These are phyloP conservation scores for Polyommatus iphigenia DNA, from an alignment of 2,888 invertebrate genomes.

Conservation along the genomic window DNA sequence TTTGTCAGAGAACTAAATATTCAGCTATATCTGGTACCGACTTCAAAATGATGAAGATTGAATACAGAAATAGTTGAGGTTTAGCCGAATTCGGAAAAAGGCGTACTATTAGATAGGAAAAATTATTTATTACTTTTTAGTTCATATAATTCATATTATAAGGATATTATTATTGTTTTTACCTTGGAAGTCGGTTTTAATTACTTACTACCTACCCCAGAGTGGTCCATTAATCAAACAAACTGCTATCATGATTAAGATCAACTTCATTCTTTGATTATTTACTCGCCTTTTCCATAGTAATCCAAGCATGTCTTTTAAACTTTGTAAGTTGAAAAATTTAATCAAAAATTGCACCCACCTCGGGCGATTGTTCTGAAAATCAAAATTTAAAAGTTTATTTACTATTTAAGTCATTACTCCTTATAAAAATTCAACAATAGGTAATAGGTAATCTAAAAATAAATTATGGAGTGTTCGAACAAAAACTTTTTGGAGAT, in stretches of 20 bases:
- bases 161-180: no score
- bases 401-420: no score
- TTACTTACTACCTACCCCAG: conserved; percentile 60
- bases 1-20: no score
- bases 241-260: conserved; percentile 60
- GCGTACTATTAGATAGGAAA: no score
- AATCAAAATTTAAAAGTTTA: conserved; percentile 36
- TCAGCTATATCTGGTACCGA: no score
- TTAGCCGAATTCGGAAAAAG: no score
- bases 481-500: background rate
- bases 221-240: conserved; percentile 67
- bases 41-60: no score
- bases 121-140: no score
- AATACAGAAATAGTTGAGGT: no score
- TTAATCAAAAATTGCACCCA: conserved; percentile 56
- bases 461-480: background rate
- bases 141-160: no score
- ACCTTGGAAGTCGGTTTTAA: no score
- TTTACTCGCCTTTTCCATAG: conserved; percentile 73
- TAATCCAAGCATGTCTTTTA: conserved; percentile 72
- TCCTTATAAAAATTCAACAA: background rate
- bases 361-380: conserved; percentile 58
- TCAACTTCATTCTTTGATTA: conserved; percentile 64
- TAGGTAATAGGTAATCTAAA: background rate
- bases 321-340: conserved; percentile 74